Evolutionary conservation across 2,113 vertebrate genomes (phyloP).

Genomic region (Chrysemys picta): DNA sequence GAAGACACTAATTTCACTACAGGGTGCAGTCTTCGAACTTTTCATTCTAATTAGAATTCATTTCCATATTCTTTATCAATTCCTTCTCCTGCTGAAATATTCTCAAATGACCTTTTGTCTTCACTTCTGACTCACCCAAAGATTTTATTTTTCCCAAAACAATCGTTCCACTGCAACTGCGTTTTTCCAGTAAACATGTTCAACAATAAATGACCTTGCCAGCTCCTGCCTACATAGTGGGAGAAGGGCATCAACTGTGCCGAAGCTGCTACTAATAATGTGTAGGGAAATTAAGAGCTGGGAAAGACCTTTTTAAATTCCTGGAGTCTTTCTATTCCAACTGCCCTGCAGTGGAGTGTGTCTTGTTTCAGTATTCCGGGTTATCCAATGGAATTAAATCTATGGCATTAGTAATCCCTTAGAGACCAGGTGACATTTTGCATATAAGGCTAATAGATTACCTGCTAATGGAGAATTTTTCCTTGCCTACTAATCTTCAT

Average conservation of each 20-base stretch:
- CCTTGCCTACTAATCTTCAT: conserved; percentile 1
- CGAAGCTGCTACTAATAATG: conserved; percentile 66
- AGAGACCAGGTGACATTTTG: conserved; percentile 24
- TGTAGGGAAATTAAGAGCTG: conserved; percentile 67
- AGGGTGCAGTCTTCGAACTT: conserved; percentile 67
- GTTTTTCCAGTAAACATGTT: conserved; percentile 74
- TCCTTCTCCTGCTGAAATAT: conserved; percentile 70
- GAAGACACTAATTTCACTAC: conserved; percentile 75
- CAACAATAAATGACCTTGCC: conserved; percentile 74
- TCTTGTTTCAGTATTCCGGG: conserved; percentile 42
- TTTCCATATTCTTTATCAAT: conserved; percentile 77
- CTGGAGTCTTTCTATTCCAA: conserved; percentile 70
- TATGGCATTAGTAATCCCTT: conserved; percentile 52
- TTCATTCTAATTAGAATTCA: conserved; percentile 75
- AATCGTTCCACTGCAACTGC: conserved; percentile 70
- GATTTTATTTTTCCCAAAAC: conserved; percentile 75
- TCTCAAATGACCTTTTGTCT: conserved; percentile 74
- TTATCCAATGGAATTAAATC: conserved; percentile 48
- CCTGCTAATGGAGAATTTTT: conserved; percentile 8
- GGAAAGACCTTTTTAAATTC: conserved; percentile 62
- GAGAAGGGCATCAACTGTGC: conserved; percentile 66
- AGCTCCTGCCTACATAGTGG: conserved; percentile 56
- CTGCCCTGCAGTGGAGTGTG: conserved; percentile 71
- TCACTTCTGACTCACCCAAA: conserved; percentile 69
- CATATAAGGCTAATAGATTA: conserved; percentile 46